Evolutionary conservation across 2,113 vertebrate genomes (phyloP).

Genomic region (Chascanopsetta lugubris): DNA sequence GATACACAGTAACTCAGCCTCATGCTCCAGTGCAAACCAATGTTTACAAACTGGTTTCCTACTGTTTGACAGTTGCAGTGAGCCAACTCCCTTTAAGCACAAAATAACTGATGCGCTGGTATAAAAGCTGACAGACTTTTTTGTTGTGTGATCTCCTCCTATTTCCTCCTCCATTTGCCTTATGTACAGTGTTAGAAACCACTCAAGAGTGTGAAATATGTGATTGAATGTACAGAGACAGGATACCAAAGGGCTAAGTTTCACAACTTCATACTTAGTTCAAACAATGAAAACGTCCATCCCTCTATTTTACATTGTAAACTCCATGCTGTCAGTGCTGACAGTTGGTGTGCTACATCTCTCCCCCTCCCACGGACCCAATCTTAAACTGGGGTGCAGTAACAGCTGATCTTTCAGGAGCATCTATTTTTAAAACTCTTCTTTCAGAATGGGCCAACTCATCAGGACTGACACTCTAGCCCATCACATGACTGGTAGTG

Average conservation of each 20-base stretch:
- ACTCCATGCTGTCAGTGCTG: not conserved
- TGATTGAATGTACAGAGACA: not conserved
- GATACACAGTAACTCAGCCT: not conserved
- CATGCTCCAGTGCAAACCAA: not conserved
- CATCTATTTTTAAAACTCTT: conserved; percentile 81
- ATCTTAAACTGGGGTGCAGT: conserved; percentile 56
- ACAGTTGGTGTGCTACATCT: conserved; percentile 29
- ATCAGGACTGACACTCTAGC: conserved; percentile 68
- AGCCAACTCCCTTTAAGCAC: conserved; percentile 11
- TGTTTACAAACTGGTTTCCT: conserved; percentile 21
- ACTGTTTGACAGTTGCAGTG: not conserved
- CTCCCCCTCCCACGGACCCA: conserved; percentile 11
- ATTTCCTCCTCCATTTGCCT: not conserved
- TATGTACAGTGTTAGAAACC: not conserved
- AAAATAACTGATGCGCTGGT: not conserved
- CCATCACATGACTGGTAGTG: conserved; percentile 53
- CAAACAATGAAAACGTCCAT: not conserved
- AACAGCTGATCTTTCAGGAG: conserved; percentile 79
- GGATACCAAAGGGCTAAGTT: not conserved
- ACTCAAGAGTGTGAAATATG: not conserved
- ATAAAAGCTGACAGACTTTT: conserved; percentile 33
- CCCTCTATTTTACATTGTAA: not conserved
- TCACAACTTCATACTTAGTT: not conserved
- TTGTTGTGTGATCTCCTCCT: conserved; percentile 40
- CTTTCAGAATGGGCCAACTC: conserved; percentile 70